These are phyloP conservation scores for Aptenodytes patagonicus DNA, from an alignment of 2,113 vertebrate species.

Conservation along the genomic window DNA sequence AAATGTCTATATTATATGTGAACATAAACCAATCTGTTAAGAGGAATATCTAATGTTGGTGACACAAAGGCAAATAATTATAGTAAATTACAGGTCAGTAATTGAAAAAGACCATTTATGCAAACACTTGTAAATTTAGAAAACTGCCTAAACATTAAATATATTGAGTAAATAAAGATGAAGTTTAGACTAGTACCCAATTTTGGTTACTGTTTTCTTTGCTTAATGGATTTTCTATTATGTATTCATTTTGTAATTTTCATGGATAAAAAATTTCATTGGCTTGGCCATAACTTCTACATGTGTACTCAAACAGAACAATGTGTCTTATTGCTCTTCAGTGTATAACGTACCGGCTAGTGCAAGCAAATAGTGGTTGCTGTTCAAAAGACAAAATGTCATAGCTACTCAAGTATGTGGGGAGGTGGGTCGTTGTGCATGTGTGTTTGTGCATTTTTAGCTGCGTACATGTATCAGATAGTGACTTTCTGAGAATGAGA, in stretches of 20 bases:
- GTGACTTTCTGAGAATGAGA: not conserved
- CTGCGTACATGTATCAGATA: not conserved
- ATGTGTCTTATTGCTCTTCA: not conserved
- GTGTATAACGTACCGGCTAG: not conserved
- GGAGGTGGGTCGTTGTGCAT: not conserved
- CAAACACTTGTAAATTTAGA: not conserved
- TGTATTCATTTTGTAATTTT: not conserved
- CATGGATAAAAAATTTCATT: not conserved
- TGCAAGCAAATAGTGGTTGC: not conserved
- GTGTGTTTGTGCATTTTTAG: not conserved
- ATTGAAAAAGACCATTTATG: not conserved
- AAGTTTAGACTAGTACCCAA: not conserved
- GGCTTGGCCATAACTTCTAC: not conserved
- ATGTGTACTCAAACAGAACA: not conserved
- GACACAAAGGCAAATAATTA: not conserved
- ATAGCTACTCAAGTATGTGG: not conserved
- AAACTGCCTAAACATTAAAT: not conserved
- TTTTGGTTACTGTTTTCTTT: not conserved
- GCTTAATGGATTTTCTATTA: not conserved
- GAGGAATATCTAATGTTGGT: not conserved
- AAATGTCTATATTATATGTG: not conserved
- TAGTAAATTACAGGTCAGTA: slow-evolving; percentile 15
- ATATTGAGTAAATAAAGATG: not conserved
- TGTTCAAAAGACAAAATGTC: not conserved
- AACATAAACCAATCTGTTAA: not conserved